Evolutionary conservation across 2,888 invertebrate genomes (phyloP).

Genomic region (Esperia sulphurella): DNA sequence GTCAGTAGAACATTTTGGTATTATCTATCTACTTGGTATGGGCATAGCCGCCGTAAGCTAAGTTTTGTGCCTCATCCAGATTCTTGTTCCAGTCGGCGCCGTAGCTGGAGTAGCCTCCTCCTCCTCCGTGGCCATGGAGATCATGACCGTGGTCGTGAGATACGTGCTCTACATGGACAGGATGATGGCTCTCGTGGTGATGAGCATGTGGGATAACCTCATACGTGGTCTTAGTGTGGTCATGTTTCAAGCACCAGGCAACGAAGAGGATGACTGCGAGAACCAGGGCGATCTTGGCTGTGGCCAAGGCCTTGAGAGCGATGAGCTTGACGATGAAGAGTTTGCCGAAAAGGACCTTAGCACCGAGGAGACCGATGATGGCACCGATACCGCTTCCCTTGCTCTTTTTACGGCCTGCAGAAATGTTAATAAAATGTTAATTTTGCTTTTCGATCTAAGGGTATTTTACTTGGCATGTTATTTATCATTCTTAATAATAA

Average conservation of each 20-base stretch:
- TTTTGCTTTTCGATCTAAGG: not conserved
- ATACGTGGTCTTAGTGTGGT: constrained; percentile 66
- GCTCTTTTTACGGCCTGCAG: constrained; percentile 85
- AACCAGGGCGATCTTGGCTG: constrained; percentile 89
- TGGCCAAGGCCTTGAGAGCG: constrained; percentile 89
- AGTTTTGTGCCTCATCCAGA: constrained; percentile 82
- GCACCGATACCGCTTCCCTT: constrained; percentile 83
- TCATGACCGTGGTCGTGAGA: constrained; percentile 45
- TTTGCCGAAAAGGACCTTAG: constrained; percentile 64
- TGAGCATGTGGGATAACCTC: constrained; percentile 69
- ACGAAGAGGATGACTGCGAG: constrained; percentile 84
- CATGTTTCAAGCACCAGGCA: constrained; percentile 66
- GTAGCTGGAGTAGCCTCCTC: constrained; percentile 46
- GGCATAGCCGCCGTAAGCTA: constrained; percentile 85
- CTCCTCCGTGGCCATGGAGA: constrained; percentile 22
- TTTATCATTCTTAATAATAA: no score
- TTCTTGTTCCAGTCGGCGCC: constrained; percentile 76
- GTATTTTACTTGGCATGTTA: no score
- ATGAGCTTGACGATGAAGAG: constrained; percentile 89
- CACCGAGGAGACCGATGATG: constrained; percentile 81
- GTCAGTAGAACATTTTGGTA: constrained; percentile 26
- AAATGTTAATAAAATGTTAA: not conserved
- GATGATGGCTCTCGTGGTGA: constrained; percentile 81
- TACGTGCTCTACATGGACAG: constrained; percentile 77
- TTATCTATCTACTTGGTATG: constrained; percentile 47